These are phyloP conservation scores for Sylvilagus floridanus DNA, from an alignment of 2,797 vertebrate species.

Conservation along the genomic window DNA sequence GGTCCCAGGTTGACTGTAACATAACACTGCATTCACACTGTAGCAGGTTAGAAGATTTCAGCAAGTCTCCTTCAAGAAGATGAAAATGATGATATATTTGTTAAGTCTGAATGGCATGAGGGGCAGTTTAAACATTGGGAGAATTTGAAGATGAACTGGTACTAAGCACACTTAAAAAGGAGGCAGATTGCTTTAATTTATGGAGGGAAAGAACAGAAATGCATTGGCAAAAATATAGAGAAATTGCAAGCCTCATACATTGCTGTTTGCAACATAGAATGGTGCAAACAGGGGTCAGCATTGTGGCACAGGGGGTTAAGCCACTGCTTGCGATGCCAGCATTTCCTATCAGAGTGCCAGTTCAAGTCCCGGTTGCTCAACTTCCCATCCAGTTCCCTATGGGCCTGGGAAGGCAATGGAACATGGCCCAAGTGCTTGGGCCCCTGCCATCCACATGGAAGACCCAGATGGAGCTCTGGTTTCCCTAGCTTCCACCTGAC, in stretches of 20 bases:
- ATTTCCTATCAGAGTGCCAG: too few relatives aligned
- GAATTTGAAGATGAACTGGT: slow-evolving; percentile 9
- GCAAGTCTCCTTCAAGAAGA: neutral
- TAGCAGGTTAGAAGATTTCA: neutral
- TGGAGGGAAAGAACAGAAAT: neutral
- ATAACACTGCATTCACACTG: neutral
- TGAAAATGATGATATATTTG: neutral
- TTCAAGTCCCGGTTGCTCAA: too few relatives aligned
- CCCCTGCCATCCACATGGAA: too few relatives aligned
- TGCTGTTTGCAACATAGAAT: neutral
- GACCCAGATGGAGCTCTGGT: too few relatives aligned
- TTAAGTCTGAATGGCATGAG: neutral
- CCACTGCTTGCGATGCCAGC: too few relatives aligned
- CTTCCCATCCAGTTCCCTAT: too few relatives aligned
- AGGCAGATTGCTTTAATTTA: neutral
- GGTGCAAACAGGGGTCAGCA: neutral
- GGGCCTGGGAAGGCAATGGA: too few relatives aligned
- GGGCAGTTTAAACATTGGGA: slow-evolving; percentile 19
- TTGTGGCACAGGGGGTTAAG: too few relatives aligned
- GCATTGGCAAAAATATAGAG: neutral
- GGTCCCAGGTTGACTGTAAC: neutral
- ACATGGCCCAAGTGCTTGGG: too few relatives aligned
- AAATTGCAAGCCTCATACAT: neutral
- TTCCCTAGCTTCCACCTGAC: too few relatives aligned
- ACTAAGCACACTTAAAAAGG: neutral